A percentile compares a stretch with the other conserved stretches of the same genome.
These are phyloP conservation scores for Poecilobothrus nobilitatus DNA, from an alignment of 2,888 invertebrate genomes.

Conservation along the genomic window DNA sequence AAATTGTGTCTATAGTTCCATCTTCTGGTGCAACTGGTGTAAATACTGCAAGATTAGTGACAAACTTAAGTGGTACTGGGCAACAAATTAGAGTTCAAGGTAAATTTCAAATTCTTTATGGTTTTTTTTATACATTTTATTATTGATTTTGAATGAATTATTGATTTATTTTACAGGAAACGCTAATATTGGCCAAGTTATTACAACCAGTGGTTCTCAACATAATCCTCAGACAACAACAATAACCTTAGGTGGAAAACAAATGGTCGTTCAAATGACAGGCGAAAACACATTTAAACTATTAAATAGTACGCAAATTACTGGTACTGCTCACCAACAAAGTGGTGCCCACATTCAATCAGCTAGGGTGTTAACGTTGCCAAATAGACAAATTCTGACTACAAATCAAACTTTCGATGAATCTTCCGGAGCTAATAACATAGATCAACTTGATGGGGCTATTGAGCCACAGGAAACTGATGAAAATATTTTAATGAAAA, in stretches of 20 bases:
- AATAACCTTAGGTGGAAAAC: background rate
- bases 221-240: constrained; percentile 3
- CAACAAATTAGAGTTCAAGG: background rate
- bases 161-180: background rate
- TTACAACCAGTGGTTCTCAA: background rate
- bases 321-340: background rate
- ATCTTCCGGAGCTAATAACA: background rate
- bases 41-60: background rate
- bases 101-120: background rate
- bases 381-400: background rate
- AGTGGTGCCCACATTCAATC: background rate
- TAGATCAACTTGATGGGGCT: constrained; percentile 6
- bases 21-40: background rate
- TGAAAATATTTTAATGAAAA: background rate
- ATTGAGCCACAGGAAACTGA: background rate
- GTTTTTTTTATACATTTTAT: no score
- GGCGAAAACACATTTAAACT: constrained; percentile 11
- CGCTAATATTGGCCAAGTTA: background rate
- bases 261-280: constrained; percentile 8
- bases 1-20: constrained; percentile 5
- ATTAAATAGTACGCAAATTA: background rate
- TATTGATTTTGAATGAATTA: no score
- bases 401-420: background rate
- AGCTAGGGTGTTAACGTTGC: background rate
- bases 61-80: background rate